phyloP scores from a whole-genome alignment of 2,888 invertebrate genomes.

The Tinea trinotella region DNA sequence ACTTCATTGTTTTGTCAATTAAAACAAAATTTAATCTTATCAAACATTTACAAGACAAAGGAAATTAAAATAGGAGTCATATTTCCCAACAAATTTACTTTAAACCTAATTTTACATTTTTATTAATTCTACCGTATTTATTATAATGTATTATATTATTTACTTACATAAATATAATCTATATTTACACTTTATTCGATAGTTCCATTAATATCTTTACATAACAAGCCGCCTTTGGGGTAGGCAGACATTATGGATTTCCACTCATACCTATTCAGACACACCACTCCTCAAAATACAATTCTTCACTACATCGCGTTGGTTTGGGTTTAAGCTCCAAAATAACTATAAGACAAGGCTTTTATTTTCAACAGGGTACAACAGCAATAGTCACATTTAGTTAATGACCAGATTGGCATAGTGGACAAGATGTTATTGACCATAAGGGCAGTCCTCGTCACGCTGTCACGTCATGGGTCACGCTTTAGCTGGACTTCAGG shows the following conservation, averaged over 20 bases:
- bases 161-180: background rate
- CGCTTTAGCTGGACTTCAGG: too few relatives aligned
- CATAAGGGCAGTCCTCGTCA: too few relatives aligned
- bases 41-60: background rate
- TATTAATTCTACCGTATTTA: conserved; percentile 32
- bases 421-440: too few relatives aligned
- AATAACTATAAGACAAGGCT: too few relatives aligned
- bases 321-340: too few relatives aligned
- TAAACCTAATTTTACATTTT: conserved; percentile 29
- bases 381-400: too few relatives aligned
- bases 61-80: background rate
- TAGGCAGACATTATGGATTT: too few relatives aligned
- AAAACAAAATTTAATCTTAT: background rate
- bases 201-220: conserved; percentile 8
- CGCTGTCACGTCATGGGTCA: too few relatives aligned
- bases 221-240: background rate
- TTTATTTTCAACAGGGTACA: too few relatives aligned
- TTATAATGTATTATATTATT: conserved; percentile 23
- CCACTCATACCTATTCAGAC: background rate
- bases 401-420: too few relatives aligned
- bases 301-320: too few relatives aligned
- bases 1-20: background rate
- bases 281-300: too few relatives aligned
- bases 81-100: background rate
- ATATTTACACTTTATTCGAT: conserved; percentile 15